Conservation (phyloP, 2,797 vertebrate genomes). For the Anguilla pacifica region DNA sequence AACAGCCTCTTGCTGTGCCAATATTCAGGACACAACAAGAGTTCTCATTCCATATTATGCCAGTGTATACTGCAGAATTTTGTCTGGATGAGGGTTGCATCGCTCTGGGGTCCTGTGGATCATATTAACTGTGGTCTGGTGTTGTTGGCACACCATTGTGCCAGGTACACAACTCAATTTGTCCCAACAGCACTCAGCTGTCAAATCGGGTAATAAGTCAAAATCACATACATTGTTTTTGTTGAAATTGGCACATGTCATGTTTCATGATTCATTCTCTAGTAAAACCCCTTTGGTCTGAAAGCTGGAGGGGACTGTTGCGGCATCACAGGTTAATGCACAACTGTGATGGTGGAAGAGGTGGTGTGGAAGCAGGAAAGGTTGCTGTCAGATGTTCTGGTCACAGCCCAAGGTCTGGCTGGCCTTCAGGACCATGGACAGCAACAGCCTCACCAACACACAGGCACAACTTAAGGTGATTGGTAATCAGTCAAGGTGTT, state of each 20-base stretch:
- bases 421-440: not conserved
- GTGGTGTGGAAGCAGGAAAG: not conserved
- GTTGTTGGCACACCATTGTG: not conserved
- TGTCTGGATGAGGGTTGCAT: not conserved
- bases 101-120: not conserved
- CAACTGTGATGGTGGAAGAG: not conserved
- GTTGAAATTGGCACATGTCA: not conserved
- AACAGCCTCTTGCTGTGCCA: not conserved
- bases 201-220: not conserved
- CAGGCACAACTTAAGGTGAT: not conserved
- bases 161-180: not conserved
- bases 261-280: not conserved
- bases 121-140: not conserved
- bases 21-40: not conserved
- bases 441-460: not conserved
- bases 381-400: not conserved
- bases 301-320: not conserved
- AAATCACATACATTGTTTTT: not conserved
- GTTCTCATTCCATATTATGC: not conserved
- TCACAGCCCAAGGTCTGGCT: not conserved
- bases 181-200: not conserved
- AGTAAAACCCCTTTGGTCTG: not conserved
- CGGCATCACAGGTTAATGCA: not conserved
- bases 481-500: not conserved
- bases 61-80: not conserved